Evolutionary conservation across 2,113 vertebrate species (phyloP).

Genomic region (Gallinago jamesoni): DNA sequence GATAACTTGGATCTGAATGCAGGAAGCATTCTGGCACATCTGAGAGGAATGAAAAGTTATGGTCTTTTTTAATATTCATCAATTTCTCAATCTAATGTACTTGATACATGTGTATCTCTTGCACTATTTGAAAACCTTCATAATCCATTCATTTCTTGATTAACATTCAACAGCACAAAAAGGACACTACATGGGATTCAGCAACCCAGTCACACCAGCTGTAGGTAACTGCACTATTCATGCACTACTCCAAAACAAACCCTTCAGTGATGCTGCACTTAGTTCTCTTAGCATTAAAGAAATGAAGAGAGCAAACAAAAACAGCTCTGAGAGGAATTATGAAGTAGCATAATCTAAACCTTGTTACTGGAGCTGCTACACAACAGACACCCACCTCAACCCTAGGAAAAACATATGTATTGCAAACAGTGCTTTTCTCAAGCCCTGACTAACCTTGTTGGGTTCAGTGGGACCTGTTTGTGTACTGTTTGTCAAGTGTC

Average conservation of each 20-base stretch:
- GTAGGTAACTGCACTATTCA: not conserved
- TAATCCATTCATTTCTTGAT: not conserved
- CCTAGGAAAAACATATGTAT: not conserved
- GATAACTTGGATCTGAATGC: not conserved
- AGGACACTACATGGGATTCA: not conserved
- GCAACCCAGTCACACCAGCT: not conserved
- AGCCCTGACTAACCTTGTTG: not conserved
- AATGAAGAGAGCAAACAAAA: not conserved
- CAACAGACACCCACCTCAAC: not conserved
- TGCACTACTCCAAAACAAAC: not conserved
- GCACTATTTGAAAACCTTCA: not conserved
- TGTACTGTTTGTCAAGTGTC: not conserved
- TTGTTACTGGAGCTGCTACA: not conserved
- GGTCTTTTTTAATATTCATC: not conserved
- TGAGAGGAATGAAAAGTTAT: conserved; percentile 37
- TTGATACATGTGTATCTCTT: not conserved
- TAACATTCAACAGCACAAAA: not conserved
- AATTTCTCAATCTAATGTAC: conserved; percentile 18
- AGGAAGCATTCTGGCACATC: conserved; percentile 19
- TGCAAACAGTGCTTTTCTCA: not conserved
- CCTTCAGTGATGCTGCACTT: not conserved
- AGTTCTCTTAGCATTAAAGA: not conserved
- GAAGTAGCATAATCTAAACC: not conserved
- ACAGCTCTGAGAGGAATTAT: not conserved
- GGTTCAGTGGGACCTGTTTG: not conserved